Base-by-base conservation (phyloP, 2,888 invertebrate species). In the Drosophila melanosoma region DNA sequence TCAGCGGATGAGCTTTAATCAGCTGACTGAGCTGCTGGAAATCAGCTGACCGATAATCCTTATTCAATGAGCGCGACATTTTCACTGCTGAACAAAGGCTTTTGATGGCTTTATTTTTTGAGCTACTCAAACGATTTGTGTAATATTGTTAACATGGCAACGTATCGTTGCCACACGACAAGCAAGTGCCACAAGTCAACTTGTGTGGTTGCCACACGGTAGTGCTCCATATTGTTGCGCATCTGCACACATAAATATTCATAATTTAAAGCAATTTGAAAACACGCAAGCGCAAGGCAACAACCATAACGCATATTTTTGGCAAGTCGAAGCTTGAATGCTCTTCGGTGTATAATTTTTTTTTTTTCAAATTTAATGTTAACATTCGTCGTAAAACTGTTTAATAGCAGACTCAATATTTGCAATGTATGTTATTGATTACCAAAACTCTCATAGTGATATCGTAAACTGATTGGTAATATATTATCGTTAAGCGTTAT, bases 241-340 rank as follows among this genome's bases (percentile, higher is more conserved):
- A 71, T 68, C 60, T 85, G 83, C 72, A 68, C 75, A 65, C 57
- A 79, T 74, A 82, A 82, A 86, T 87, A 83, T 85, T 77, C 74
- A 86, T 82, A 69, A 61, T 48, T 52, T 49, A 58, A 58, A 63
- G 56, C 65, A 66, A 76, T 65, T 80, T 69, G 35, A 61, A 67
- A 58, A 68, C 86, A 81, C 79, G 88, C 88, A 79, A 83, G 64
- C 76, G 70, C 81, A 69, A 74, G 45, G 60, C 32, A 69, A 38
- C 23, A n/a, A 40, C 57, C 42, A 35, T 32, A n/a, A 51, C 64
- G 7, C 32, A 8, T 29, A 53, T 38, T 42, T 42, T 35, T 48
- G 48, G 17, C 32, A 60, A 62, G 65, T 10, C 59, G 69, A 29
- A 51, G 35, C 11, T 29, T 2, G 11, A 26, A 40, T 69, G 48